Percentiles rank a stretch among this genome's conserved stretches.
These are phyloP conservation scores for Thamnophis sirtalis DNA, from an alignment of 2,113 vertebrate genomes.

Conservation along the genomic window DNA sequence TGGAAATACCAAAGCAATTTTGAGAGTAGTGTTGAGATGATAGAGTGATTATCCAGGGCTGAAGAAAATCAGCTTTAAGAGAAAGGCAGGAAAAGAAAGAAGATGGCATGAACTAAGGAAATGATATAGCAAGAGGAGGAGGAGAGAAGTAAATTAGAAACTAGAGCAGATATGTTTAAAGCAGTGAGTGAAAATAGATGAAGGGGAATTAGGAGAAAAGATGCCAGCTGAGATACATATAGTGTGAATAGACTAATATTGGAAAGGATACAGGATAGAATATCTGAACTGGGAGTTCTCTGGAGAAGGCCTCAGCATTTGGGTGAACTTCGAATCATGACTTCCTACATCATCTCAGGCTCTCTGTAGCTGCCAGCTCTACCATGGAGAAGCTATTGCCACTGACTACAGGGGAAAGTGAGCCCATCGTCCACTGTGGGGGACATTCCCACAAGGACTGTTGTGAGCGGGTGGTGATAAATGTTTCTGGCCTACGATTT, in stretches of 20 bases:
- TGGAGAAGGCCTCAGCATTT: background rate
- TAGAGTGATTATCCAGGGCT: conserved; percentile 42
- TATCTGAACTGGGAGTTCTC: background rate
- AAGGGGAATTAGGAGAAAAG: background rate
- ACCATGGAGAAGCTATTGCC: conserved; percentile 9
- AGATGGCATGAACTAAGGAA: conserved; percentile 17
- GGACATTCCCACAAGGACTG: conserved; percentile 25
- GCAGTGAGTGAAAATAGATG: conserved; percentile 28
- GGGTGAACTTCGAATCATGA: conserved; percentile 27
- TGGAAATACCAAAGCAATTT: conserved; percentile 42
- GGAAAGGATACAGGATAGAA: background rate
- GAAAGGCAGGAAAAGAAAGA: conserved; percentile 50
- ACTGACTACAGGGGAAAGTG: background rate
- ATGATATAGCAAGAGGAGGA: conserved; percentile 24
- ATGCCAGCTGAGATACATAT: background rate
- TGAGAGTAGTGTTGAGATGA: conserved; percentile 26
- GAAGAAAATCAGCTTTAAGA: conserved; percentile 51
- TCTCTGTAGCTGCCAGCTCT: background rate
- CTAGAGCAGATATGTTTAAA: conserved; percentile 60
- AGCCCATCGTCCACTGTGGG: background rate
- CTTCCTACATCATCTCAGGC: background rate
- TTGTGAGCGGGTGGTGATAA: conserved; percentile 67
- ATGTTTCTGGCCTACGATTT: conserved; percentile 80
- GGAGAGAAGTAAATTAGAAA: conserved; percentile 49
- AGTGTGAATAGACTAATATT: background rate